Evolutionary conservation across 2,113 vertebrate species (phyloP).

Genomic region (Siphamia tubifer): DNA sequence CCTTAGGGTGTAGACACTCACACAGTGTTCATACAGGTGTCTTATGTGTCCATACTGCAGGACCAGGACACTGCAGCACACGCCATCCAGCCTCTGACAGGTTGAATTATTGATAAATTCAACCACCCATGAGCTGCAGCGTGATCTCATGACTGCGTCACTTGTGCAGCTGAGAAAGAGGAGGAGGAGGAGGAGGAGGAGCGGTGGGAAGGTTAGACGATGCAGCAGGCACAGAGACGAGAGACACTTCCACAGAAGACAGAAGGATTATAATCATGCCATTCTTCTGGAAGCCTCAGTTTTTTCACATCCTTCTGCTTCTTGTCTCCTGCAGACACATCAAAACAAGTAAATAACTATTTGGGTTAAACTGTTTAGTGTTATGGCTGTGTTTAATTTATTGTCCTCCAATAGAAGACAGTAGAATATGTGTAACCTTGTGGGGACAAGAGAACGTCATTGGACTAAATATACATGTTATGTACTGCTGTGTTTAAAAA

Average conservation of each 20-base stretch:
- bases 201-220: not conserved
- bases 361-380: not conserved
- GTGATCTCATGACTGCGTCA: constrained; percentile 68
- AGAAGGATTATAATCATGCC: constrained; percentile 37
- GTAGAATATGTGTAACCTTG: constrained; percentile 52
- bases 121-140: constrained; percentile 22
- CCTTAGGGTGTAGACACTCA: no score
- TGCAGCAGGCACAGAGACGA: constrained; percentile 26
- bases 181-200: not conserved
- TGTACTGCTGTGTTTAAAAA: not conserved
- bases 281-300: constrained; percentile 34
- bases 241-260: constrained; percentile 20
- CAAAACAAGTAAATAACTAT: constrained; percentile 65
- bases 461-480: not conserved
- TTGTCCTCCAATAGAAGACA: not conserved
- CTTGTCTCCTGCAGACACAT: constrained; percentile 54
- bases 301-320: constrained; percentile 42
- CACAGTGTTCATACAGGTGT: not conserved
- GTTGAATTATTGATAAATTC: constrained; percentile 63
- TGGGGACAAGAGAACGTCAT: not conserved
- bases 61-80: not conserved
- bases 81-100: not conserved
- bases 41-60: not conserved
- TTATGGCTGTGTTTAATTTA: constrained; percentile 1
- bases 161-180: constrained; percentile 31